A percentile compares a stretch with the other conserved stretches of the same genome.
Evolutionary conservation across 2,113 vertebrate species (phyloP).

Genomic region (Thamnaconus septentrionalis): DNA sequence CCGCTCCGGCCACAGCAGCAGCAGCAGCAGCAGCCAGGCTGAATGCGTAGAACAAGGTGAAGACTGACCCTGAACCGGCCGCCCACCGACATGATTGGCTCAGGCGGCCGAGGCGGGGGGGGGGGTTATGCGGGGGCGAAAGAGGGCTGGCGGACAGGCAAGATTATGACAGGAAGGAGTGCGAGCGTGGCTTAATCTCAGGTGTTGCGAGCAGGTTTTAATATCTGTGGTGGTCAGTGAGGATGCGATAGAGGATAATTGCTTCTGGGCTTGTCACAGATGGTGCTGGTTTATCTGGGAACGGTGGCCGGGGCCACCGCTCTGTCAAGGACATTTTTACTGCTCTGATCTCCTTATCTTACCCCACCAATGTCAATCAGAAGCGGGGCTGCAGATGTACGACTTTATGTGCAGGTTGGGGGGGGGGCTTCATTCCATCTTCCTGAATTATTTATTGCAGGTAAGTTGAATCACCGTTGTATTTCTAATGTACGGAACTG

Average conservation of each 20-base stretch:
- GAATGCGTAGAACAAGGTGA: slow-evolving; percentile 29
- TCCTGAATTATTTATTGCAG: too few relatives aligned
- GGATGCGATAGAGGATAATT: slow-evolving; percentile 73
- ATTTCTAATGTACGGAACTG: too few relatives aligned
- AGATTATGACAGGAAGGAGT: slow-evolving; percentile 51
- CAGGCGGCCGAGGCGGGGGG: not conserved
- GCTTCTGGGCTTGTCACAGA: slow-evolving; percentile 72
- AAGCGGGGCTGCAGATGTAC: slow-evolving; percentile 15
- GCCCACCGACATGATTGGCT: slow-evolving; percentile 22
- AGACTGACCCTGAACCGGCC: slow-evolving; percentile 63
- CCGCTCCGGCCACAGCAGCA: slow-evolving; percentile 18
- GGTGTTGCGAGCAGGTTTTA: slow-evolving; percentile 70
- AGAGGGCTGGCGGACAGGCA: slow-evolving; percentile 25
- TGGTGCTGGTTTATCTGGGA: slow-evolving; percentile 72
- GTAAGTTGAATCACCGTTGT: too few relatives aligned
- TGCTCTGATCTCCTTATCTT: slow-evolving; percentile 58
- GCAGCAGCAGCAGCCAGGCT: slow-evolving; percentile 39
- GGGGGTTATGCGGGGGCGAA: not conserved
- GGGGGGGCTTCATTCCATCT: not conserved
- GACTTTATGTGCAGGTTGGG: slow-evolving; percentile 8
- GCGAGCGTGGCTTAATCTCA: slow-evolving; percentile 63
- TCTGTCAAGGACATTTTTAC: slow-evolving; percentile 68
- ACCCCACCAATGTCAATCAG: slow-evolving; percentile 47
- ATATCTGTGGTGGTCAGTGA: slow-evolving; percentile 64
- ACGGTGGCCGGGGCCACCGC: slow-evolving; percentile 46